These are phyloP conservation scores for Drosophila nr. perissopoda DNA, from an alignment of 2,888 invertebrate genomes.

Conservation along the genomic window DNA sequence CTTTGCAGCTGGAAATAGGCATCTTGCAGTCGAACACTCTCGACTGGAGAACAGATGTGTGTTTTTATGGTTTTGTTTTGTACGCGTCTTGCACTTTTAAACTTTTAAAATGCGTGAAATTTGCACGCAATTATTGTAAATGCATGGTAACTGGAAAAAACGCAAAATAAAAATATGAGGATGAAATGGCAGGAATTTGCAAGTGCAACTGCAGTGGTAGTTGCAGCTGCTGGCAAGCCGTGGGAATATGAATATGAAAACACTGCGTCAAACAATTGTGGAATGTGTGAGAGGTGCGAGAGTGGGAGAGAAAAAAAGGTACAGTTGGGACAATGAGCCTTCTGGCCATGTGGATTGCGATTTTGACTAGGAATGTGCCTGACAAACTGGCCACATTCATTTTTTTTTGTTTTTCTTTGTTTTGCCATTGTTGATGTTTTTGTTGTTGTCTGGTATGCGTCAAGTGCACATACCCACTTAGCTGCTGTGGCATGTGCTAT, in stretches of 20 bases:
- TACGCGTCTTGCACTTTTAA: conserved; percentile 18
- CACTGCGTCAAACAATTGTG: conserved; percentile 49
- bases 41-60: not conserved
- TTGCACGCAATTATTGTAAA: conserved; percentile 69
- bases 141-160: conserved; percentile 34
- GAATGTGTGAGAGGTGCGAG: conserved; percentile 1
- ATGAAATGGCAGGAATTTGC: conserved; percentile 12
- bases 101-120: conserved; percentile 53
- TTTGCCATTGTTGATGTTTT: conserved; percentile 8
- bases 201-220: conserved; percentile 36
- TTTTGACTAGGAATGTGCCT: conserved; percentile 48
- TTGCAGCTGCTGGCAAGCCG: conserved; percentile 20
- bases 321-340: conserved; percentile 16
- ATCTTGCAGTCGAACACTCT: conserved; percentile 23
- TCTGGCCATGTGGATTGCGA: conserved; percentile 25
- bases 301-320: not conserved
- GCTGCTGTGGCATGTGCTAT: conserved; percentile 8
- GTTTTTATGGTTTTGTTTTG: conserved; percentile 16
- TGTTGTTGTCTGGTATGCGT: conserved; percentile 34
- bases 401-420: conserved; percentile 6
- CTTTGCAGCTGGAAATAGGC: not conserved
- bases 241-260: conserved; percentile 53
- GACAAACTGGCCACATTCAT: conserved; percentile 59
- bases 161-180: not conserved
- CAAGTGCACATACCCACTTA: conserved; percentile 25